Evolutionary conservation across 2,797 vertebrate species (phyloP).

Genomic region (Columba guinea): DNA sequence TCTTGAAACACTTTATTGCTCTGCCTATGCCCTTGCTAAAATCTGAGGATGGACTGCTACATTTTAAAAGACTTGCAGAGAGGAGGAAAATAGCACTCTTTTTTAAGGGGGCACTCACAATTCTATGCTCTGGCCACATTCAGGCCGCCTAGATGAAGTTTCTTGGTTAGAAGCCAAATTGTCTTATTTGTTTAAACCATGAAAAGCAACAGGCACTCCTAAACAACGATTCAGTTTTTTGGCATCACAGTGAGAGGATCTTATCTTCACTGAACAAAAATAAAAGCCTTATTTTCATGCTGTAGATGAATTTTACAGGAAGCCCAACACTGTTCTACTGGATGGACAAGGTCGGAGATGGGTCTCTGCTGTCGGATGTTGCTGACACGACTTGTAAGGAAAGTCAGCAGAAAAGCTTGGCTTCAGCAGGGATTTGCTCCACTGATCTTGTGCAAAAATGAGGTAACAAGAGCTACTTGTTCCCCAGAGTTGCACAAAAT

Average conservation of each 20-base stretch:
- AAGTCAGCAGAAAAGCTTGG: background rate
- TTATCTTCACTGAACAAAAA: background rate
- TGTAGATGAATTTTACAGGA: background rate
- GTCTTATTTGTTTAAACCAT: background rate
- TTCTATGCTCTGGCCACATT: background rate
- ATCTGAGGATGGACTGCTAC: background rate
- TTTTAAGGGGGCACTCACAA: background rate
- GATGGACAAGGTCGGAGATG: background rate
- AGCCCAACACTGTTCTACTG: background rate
- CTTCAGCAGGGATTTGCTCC: background rate
- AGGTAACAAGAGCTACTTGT: background rate
- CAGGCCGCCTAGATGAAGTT: background rate
- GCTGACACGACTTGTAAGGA: background rate
- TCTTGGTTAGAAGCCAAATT: background rate
- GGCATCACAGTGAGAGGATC: background rate
- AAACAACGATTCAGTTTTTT: background rate
- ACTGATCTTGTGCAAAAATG: background rate
- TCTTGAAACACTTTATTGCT: background rate
- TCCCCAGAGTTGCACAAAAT: background rate
- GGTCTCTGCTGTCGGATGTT: background rate
- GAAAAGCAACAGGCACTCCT: background rate
- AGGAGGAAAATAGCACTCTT: background rate
- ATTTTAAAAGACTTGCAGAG: background rate
- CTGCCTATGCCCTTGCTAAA: background rate
- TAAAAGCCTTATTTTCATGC: background rate